phyloP scores from a whole-genome alignment of 2,797 vertebrate genomes.

The Lutjanus campechanus region DNA sequence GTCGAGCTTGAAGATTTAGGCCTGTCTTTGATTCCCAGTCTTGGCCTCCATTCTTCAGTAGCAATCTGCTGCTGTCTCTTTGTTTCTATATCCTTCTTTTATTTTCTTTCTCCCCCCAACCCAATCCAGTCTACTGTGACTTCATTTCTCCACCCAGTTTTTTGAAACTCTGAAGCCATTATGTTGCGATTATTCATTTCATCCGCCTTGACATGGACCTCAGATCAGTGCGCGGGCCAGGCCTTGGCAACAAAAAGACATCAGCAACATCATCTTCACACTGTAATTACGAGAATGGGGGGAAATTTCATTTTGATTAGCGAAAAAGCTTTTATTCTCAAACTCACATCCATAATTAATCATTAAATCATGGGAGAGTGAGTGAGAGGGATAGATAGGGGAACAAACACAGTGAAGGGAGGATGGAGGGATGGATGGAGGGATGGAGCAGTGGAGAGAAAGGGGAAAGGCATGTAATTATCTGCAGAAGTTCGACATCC shows the following conservation, averaged over 20 bases:
- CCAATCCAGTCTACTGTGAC: slow-evolving; percentile 35
- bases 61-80: slow-evolving; percentile 48
- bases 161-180: slow-evolving; percentile 57
- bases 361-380: slow-evolving; percentile 93
- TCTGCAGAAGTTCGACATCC: slow-evolving; percentile 95
- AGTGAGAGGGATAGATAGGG: slow-evolving; percentile 78
- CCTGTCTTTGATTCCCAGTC: slow-evolving; percentile 37
- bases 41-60: slow-evolving; percentile 31
- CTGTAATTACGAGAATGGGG: slow-evolving; percentile 88
- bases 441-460: slow-evolving; percentile 62
- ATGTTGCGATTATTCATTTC: slow-evolving; percentile 66
- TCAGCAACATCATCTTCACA: slow-evolving; percentile 79
- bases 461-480: slow-evolving; percentile 93
- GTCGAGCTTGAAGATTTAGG: slow-evolving; percentile 25
- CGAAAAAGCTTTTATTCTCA: slow-evolving; percentile 95
- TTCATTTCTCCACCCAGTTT: slow-evolving; percentile 49
- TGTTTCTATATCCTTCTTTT: slow-evolving; percentile 57
- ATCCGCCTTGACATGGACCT: slow-evolving; percentile 67
- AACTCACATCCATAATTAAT: slow-evolving; percentile 99
- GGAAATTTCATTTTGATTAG: slow-evolving; percentile 87
- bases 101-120: slow-evolving; percentile 39
- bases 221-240: slow-evolving; percentile 64
- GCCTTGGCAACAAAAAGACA: slow-evolving; percentile 78
- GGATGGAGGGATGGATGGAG: slow-evolving; percentile 61
- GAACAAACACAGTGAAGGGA: slow-evolving; percentile 50